Evolutionary conservation across 2,113 vertebrate species (phyloP), one percentile per base, ranked within the genome.

Genomic region (Gila orcuttii): DNA sequence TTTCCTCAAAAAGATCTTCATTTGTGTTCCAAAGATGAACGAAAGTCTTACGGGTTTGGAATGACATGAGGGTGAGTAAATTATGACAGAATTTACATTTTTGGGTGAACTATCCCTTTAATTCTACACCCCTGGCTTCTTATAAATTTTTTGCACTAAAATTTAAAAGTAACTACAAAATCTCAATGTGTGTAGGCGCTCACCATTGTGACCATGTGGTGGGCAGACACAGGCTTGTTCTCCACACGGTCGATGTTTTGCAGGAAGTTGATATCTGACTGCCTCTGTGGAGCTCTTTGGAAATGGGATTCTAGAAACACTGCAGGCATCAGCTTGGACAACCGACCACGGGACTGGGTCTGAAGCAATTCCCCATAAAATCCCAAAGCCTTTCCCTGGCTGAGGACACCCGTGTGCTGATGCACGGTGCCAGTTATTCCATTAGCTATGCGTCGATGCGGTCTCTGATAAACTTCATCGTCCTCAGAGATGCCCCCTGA

Each of bases 171-270:
- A 28, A 50, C 47, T 31, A 52, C 33, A 52, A 73, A 1, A 73
- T 31, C 71, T 31, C 11, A 57, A 55, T 39, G 23, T 52, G 69
- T 3, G 36, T 42, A 52, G 69, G 36, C 57, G 79, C 87, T 79
- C 86, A 92, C 91, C 89, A 92, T 85, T 28, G 87, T 90, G 75
- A 91, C 69, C 21, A 87, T 87, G 81, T 86, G 88, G 39, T 80
- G 79, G 33, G 85, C 81, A 33, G 90, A 87, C 28, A 88, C 33
- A 1, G 85, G 87, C 13, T 76, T 74, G 55, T 87, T 88, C 55
- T 90, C 86, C 74, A 87, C 82, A 55, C 80, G 87, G 0, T 90
- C 88, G 2, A 78, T 57, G 39, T 77, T 86, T 21, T 86, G 90
- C 59, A 90, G 59, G n/a, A 92, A 73, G 77, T 52, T 74, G 75